phyloP scores from a whole-genome alignment of 2,797 vertebrate species.

The Antennarius maculatus region DNA sequence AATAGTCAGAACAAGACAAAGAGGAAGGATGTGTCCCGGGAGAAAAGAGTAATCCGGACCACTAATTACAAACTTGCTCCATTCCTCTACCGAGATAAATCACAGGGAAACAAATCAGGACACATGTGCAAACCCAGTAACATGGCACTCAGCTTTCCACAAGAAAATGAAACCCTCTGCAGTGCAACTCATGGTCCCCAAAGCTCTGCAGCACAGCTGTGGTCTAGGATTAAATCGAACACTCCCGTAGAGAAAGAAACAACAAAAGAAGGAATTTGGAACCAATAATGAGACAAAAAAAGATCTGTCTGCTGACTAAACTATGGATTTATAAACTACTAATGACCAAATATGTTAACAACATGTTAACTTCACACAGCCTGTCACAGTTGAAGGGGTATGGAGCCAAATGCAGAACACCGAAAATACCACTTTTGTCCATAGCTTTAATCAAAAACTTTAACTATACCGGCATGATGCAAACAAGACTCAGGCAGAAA shows the following conservation, averaged over 20 bases:
- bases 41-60: conserved; percentile 51
- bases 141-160: conserved; percentile 45
- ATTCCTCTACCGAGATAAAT: conserved; percentile 61
- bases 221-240: conserved; percentile 46
- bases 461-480: no score
- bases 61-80: conserved; percentile 73
- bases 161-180: conserved; percentile 66
- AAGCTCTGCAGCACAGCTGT: conserved; percentile 58
- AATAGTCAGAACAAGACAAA: conserved; percentile 21
- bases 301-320: conserved; percentile 22
- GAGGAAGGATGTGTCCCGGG: conserved; percentile 46
- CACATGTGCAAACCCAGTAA: conserved; percentile 66
- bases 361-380: not conserved
- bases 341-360: conserved; percentile 23
- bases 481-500: no score
- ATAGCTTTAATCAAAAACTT: no score
- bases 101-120: conserved; percentile 59
- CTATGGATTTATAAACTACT: conserved; percentile 22
- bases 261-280: conserved; percentile 42
- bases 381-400: no score
- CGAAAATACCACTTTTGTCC: no score
- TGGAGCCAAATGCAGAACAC: no score
- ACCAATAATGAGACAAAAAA: conserved; percentile 26
- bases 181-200: conserved; percentile 65
- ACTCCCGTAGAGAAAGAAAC: conserved; percentile 37